Percentiles rank a stretch among this genome's conserved stretches.
Conservation (phyloP, 92 coral and sea anemone species). For the Paragorgia papillata region DNA sequence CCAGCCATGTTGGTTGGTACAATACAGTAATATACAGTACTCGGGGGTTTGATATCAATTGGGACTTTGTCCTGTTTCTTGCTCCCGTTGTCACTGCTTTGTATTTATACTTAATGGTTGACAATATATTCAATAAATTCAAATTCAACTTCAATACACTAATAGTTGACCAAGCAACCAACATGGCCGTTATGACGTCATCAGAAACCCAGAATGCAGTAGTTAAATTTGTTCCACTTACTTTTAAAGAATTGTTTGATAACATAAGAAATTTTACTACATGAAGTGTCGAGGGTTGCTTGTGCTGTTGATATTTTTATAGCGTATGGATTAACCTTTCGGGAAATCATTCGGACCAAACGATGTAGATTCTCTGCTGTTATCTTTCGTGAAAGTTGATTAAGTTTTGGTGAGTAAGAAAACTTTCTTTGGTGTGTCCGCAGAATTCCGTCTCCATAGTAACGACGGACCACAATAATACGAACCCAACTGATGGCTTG, state of each 20-base stretch:
- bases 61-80: no score
- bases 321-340: constrained; percentile 17
- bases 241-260: constrained; percentile 25
- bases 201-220: no score
- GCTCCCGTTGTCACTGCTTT: no score
- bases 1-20: no score
- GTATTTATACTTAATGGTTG: no score
- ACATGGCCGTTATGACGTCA: no score
- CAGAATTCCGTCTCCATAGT: constrained; percentile 24
- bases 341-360: constrained; percentile 19
- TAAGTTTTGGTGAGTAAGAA: neutral
- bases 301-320: constrained; percentile 19
- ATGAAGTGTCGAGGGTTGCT: constrained; percentile 16
- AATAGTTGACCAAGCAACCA: no score
- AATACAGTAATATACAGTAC: no score
- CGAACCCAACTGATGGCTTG: constrained; percentile 18
- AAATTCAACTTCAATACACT: no score
- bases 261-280: neutral
- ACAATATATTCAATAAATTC: no score
- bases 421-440: neutral
- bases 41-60: no score
- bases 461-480: constrained; percentile 18
- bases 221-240: neutral
- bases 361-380: constrained; percentile 52
- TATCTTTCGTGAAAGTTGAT: constrained; percentile 22